Base-by-base conservation (phyloP, 1,140 invertebrate genomes). In the Stenopsyche tienmushanensis region DNA sequence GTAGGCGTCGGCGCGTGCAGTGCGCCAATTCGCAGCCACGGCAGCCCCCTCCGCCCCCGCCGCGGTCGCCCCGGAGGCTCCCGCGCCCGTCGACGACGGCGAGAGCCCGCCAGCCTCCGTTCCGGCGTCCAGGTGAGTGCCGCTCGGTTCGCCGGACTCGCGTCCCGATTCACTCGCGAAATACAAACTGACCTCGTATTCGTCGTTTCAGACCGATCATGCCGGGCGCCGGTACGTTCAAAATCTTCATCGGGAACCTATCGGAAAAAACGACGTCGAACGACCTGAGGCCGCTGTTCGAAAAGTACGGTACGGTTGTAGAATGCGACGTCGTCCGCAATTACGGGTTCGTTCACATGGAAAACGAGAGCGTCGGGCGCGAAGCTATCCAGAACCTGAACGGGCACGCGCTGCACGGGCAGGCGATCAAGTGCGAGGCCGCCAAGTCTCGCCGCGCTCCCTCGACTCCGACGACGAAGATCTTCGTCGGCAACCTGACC, bases 261-360 rank as follows among this genome's bases (percentile, higher is more conserved):
- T 89, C 92, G 79, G 92, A 96, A 80, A 92, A 92, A 80, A 93
- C 92, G 57, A 86, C 88, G 71, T 88, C 89, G 75, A 85, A 85
- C 64, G 93, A 96, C 77, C 86, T 97, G 62, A 88, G 90, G 76
- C 90, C 90, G 70, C 80, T 96, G 67, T 97, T 97, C 83, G 92
- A 95, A 80, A 93, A 95, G 76, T 95, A 90, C 89, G 95, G 95
- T 75, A 93, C 91, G 81, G 93, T 97, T 72, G 89, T 94, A 67
- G 94, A 97, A 84, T 97, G 94, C 80, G 95, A 96, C 82, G 92
- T 97, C 74, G 90, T 97, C 65, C 94, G 94, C 83, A 96, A 96
- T 83, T 97, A 95, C 88, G 94, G 93, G 72, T 97, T 97, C 86
- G 93, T 97, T 76, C 95, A 97, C 81, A 97, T 96, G 93, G 91